Evolutionary conservation across 2,888 invertebrate species (phyloP).

Genomic region (Protonemura montana): DNA sequence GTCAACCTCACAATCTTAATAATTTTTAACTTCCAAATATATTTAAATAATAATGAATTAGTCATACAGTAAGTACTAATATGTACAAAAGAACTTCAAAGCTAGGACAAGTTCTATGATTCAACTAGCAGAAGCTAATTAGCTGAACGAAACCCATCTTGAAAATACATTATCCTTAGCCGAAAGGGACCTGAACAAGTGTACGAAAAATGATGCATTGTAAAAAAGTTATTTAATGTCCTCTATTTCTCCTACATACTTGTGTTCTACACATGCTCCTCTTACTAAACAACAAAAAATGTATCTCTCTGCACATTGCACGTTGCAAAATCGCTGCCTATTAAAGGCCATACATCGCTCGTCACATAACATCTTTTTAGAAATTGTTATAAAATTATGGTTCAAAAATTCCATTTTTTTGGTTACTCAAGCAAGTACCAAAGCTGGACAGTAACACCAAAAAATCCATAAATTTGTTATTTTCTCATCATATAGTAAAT

Average conservation of each 20-base stretch:
- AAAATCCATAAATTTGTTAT: not conserved
- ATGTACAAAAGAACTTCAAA: slow-evolving; percentile 16
- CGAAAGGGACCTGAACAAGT: slow-evolving; percentile 7
- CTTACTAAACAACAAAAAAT: not conserved
- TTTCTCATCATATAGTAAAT: not conserved
- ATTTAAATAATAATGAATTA: slow-evolving; percentile 43
- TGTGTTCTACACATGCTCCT: not conserved
- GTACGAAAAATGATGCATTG: not conserved
- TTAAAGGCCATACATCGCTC: not conserved
- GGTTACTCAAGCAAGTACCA: not conserved
- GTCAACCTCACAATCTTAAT: not conserved
- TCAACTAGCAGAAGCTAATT: not conserved
- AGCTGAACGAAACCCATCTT: not conserved
- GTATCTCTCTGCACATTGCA: not conserved
- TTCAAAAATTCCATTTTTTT: not conserved
- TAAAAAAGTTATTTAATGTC: slow-evolving; percentile 7
- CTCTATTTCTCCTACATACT: not conserved
- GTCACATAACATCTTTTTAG: not conserved
- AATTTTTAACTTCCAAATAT: slow-evolving; percentile 44
- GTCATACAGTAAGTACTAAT: slow-evolving; percentile 42
- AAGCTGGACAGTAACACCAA: slow-evolving; percentile 7
- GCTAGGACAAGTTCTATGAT: not conserved
- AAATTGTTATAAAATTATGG: not conserved
- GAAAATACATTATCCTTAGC: not conserved
- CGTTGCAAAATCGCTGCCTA: not conserved